Percentiles rank a stretch among this genome's conserved stretches.
Conservation (phyloP, 2,113 vertebrate genomes). For the Chaetodon trifascialis region DNA sequence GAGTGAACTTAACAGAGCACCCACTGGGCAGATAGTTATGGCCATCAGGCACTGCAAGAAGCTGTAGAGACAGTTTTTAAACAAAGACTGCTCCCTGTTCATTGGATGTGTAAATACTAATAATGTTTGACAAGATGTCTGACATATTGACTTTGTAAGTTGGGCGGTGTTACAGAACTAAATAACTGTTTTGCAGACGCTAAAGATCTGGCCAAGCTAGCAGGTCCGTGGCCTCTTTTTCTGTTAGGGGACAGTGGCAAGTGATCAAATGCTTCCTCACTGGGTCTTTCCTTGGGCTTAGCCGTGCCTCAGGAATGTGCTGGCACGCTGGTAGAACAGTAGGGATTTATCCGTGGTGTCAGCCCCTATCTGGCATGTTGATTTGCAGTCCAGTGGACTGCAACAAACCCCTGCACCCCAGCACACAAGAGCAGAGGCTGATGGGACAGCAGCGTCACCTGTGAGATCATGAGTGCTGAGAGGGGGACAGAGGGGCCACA, state of each 20-base stretch:
- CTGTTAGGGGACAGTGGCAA: conserved; percentile 21
- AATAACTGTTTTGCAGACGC: background rate
- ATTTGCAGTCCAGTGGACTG: conserved; percentile 65
- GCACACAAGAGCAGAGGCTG: conserved; percentile 33
- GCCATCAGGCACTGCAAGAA: no score
- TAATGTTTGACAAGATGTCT: no score
- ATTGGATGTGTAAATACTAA: no score
- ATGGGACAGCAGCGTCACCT: conserved; percentile 21
- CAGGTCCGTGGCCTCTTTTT: background rate
- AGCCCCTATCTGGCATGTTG: conserved; percentile 77
- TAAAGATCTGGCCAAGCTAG: background rate
- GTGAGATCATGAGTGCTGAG: conserved; percentile 8
- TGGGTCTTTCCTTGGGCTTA: conserved; percentile 55
- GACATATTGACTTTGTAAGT: no score
- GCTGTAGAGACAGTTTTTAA: no score
- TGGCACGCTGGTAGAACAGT: conserved; percentile 63
- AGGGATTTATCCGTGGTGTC: conserved; percentile 77
- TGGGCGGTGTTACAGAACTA: background rate
- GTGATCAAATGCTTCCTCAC: conserved; percentile 55
- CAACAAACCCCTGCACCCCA: conserved; percentile 34
- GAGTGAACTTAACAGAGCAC: no score
- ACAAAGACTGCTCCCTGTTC: no score
- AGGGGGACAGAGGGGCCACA: background rate
- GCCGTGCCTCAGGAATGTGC: conserved; percentile 73
- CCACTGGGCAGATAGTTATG: no score